Percentiles rank a stretch among this genome's conserved stretches.
These are phyloP conservation scores for Hippocampus zosterae DNA, from an alignment of 2,113 vertebrate genomes.

Conservation along the genomic window DNA sequence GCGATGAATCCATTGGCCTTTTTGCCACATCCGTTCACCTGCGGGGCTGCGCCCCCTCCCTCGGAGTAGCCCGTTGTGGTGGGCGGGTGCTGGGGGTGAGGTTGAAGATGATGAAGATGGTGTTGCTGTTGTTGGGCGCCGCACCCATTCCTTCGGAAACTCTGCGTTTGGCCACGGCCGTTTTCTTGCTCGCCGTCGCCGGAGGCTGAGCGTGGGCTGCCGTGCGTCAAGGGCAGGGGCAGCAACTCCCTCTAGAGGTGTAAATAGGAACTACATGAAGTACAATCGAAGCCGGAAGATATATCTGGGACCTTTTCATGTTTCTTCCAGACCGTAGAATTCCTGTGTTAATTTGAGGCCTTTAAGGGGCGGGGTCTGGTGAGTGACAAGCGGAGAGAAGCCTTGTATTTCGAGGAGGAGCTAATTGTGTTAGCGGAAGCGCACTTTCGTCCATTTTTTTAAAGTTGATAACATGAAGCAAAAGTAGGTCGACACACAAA, in stretches of 20 bases:
- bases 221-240: slow-evolving; percentile 38
- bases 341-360: no score
- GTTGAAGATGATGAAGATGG: slow-evolving; percentile 5
- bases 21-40: slow-evolving; percentile 62
- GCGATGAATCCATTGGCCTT: slow-evolving; percentile 69
- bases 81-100: slow-evolving; percentile 69
- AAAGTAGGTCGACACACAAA: no score
- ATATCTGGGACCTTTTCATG: background rate
- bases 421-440: no score
- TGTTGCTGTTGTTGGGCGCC: slow-evolving; percentile 36
- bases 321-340: no score
- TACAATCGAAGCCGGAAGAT: background rate
- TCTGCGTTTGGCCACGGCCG: slow-evolving; percentile 61
- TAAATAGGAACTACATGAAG: background rate
- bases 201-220: slow-evolving; percentile 44
- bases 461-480: no score
- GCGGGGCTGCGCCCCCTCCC: slow-evolving; percentile 1
- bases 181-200: slow-evolving; percentile 69
- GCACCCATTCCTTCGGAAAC: slow-evolving; percentile 58
- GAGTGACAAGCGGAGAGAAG: no score
- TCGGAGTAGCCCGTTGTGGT: slow-evolving; percentile 82
- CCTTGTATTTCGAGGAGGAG: no score
- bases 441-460: no score
- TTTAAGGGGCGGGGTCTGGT: no score
- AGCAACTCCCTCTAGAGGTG: slow-evolving; percentile 68